phyloP scores from a whole-genome alignment of 2,113 vertebrate genomes.

The Microcebus jonahi region DNA sequence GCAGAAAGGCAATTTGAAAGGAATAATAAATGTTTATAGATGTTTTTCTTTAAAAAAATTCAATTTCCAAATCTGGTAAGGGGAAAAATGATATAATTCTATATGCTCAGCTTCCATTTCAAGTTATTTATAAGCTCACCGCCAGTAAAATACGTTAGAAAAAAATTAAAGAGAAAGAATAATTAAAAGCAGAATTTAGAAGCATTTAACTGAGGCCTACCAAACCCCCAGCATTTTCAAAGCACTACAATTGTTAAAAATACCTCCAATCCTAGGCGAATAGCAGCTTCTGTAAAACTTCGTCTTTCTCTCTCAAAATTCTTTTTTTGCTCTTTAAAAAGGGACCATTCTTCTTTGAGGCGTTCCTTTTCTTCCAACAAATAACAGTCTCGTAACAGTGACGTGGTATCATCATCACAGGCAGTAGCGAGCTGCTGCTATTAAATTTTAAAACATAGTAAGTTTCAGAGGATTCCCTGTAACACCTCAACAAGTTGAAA shows the following conservation, averaged over 20 bases:
- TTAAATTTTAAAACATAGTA: constrained; percentile 57
- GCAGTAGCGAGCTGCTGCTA: constrained; percentile 94
- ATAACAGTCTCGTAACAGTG: constrained; percentile 94
- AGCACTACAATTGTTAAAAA: background rate
- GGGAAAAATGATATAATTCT: background rate
- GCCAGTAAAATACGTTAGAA: background rate
- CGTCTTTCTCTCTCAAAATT: constrained; percentile 96
- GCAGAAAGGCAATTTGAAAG: background rate
- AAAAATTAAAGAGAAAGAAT: background rate
- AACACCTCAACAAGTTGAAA: background rate
- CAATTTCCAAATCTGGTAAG: background rate
- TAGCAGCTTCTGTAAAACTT: constrained; percentile 97
- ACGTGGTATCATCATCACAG: constrained; percentile 94
- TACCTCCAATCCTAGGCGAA: constrained; percentile 96
- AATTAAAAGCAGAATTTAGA: background rate
- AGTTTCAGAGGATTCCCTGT: background rate
- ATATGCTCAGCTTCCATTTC: background rate
- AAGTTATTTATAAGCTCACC: background rate
- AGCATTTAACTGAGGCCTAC: background rate
- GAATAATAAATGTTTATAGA: background rate
- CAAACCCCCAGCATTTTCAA: background rate
- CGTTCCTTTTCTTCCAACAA: constrained; percentile 96
- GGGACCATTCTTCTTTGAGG: constrained; percentile 95
- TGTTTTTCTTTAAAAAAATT: background rate
- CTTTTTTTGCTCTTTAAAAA: constrained; percentile 95